Evolutionary conservation across 2,797 vertebrate species (phyloP), one percentile per base, ranked within the genome.

Genomic region (Euphonia xanthogaster): DNA sequence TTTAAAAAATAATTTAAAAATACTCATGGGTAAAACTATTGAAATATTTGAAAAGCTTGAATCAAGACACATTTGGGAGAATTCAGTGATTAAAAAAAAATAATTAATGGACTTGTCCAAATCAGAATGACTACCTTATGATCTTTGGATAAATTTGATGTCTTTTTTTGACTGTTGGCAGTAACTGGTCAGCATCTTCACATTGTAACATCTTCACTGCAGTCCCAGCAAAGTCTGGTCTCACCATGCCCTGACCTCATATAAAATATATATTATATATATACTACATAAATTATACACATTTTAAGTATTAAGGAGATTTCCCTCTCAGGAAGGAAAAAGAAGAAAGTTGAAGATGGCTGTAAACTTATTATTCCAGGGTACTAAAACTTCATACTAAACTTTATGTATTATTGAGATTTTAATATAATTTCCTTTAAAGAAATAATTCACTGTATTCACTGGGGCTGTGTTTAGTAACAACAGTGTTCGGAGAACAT

Each of bases 131-230:
- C 9, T 25, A 14, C 3, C 2, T 2, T 14, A 4, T 7, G 13
- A 12, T 25, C 6, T 28, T 48, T 42, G 20, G 23, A 53, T 61
- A 70, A 16, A 51, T 72, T 20, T 27, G 10, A 1, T 42, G 2
- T 28, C 0, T 18, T 20, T 50, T 39, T 44, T 40, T 9, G 3
- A 10, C 63, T 1, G 0, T 31, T 80, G 33, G 5, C 16, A 40
- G 39, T 33, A 39, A 47, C 10, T 50, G 31, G 24, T 7, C 1
- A 1, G 6, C 3, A 35, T 19, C n/a, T 87, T 91, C 37, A 40
- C 9, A 16, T 4, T 27, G 5, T 33, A 20, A 42, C 15, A 65
- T 71, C 27, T 62, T 42, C 20, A 21, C 16, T 65, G 44, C 6
- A 51, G 63, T 63, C 15, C 9, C 14, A 23, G 8, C 20, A 6